Base-by-base conservation (phyloP, 2,888 invertebrate genomes). In the Noctua pronuba region DNA sequence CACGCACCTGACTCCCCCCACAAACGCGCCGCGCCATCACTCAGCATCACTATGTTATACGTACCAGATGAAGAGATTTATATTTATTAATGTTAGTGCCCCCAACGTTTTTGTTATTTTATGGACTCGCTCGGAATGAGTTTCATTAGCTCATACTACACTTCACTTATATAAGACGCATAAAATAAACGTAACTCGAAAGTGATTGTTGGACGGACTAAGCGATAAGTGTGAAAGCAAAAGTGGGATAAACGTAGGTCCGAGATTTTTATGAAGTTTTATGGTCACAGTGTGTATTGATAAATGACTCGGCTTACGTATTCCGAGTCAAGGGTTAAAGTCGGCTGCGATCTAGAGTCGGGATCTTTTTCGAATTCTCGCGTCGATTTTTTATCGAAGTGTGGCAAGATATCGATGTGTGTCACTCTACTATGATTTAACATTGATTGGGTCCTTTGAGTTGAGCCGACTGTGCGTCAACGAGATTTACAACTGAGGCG, bases 21-120 rank as follows among this genome's bases (percentile, higher is more conserved):
- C 94, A 95, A 94, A 94, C 94, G 93, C 90, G 92, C 96, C 95
- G 95, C 91, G 87, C 92, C 92, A 92, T 96, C 96, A 93, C 95
- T 96, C 96, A 95, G 90, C 91, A 91, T 92, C 93, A 89, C 92
- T 92, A 93, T 92, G 92, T 92, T 92, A 92, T 93, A 92, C 92
- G 91, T 91, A 91, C 92, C 92, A 94, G 94, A 96, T 96, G 95
- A 96, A 96, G 96, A 96, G 95, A 95, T 96, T 96, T 96, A 95
- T 96, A 95, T 95, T 94, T 95, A 95, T 95, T 94, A 94, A 91
- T 91, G 91, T 86, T 94, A 92, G 91, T 92, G 89, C 90, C 86
- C 83, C 94, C 93, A 95, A 90, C 79, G 77, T 88, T 91, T 90
- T 69, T 79, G 79, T 74, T 73, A 77, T 73, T 82, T 86, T 78